Evolutionary conservation across 2,113 vertebrate genomes (phyloP).

Genomic region (Halcyon senegalensis): DNA sequence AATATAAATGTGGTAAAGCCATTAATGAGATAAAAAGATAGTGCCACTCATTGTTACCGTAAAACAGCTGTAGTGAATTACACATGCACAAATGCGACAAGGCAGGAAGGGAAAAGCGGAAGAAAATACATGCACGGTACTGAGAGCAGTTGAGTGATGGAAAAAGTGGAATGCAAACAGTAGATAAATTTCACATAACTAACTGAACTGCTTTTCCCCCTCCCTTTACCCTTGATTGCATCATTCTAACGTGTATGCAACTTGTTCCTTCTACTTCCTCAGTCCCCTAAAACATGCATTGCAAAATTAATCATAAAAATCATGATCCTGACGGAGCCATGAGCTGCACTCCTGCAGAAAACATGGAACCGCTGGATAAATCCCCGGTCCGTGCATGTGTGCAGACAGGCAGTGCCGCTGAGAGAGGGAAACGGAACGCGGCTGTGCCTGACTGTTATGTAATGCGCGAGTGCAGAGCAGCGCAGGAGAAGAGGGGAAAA

Average conservation of each 20-base stretch:
- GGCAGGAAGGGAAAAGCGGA: not conserved
- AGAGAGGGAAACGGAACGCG: not conserved
- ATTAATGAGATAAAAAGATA: not conserved
- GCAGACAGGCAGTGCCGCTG: not conserved
- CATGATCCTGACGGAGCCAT: fast-evolving
- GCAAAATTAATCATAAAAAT: fast-evolving
- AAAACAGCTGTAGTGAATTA: not conserved
- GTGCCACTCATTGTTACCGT: fast-evolving
- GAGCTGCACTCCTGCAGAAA: not conserved
- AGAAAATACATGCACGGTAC: not conserved
- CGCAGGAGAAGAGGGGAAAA: not conserved
- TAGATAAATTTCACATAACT: not conserved
- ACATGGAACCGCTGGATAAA: not conserved
- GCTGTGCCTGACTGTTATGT: not conserved
- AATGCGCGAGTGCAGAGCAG: not conserved
- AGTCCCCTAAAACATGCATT: fast-evolving
- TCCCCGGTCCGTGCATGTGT: not conserved
- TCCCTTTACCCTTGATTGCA: not conserved
- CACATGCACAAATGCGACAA: not conserved
- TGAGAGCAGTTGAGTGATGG: not conserved
- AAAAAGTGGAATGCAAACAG: not conserved
- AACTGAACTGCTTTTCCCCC: not conserved
- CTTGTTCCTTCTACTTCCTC: not conserved
- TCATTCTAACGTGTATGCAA: not conserved
- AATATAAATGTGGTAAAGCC: not conserved